Evolutionary conservation across 2,888 invertebrate species (phyloP), one percentile per base, ranked within the genome.

Genomic region (Sarcophaga carnaria): DNA sequence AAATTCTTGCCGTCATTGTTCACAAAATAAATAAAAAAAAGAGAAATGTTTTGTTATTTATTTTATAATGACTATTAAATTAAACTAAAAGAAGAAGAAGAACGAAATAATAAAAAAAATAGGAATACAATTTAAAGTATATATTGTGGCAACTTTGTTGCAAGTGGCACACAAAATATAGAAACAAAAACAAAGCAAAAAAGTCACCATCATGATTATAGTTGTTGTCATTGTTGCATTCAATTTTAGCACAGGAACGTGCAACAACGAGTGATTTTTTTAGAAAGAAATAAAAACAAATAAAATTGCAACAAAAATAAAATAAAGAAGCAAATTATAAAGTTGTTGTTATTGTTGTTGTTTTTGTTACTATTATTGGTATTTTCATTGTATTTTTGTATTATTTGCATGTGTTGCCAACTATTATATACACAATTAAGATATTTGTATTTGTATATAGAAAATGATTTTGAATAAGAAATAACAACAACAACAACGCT

Each of bases 321-420:
- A 69, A 59, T 6, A 20, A 25, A 62, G 63, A 22, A 70, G 17
- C 27, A 4, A 62, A 81, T 60, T 70, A 75, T 64, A 75, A 80
- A 63, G 69, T 83, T 83, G 20, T 70, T 59, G 17, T 54, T 49
- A 14, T 74, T 71, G 71, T 71, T 71, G 71, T 71, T 59, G 49
- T 62, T 75, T 76, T 72, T 22, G 8, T 59, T 47, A n/a, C 54
- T 82, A 10, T 63, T 37, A 54, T 59, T 70, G 74, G 27, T 64
- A 14, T 54, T 74, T 72, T 70, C 69, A 64, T 80, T 80, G 54
- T 54, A 12, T 54, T 54, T 17, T 4, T 17, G 3, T 67, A 75
- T 79, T 49, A 22, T 70, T 80, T 70, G 54, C 71, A 76, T 71
- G 62, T 85, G 71, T 49, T 85, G 80, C 76, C 80, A 76, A 85